These are phyloP conservation scores for Ectropis crepuscularia DNA, from an alignment of 2,888 invertebrate species.

Conservation along the genomic window DNA sequence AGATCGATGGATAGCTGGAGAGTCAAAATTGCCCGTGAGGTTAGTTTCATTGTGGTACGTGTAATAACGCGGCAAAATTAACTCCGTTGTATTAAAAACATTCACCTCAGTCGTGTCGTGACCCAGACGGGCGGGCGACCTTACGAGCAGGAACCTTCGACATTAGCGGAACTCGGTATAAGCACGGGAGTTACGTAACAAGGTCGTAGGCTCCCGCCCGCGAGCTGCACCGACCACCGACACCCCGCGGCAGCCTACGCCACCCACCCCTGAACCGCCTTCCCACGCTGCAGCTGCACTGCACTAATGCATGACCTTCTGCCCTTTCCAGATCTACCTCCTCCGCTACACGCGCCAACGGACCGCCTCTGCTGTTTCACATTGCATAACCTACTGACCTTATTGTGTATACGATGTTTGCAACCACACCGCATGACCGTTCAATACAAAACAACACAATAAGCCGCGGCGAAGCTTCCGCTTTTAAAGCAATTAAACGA, in stretches of 20 bases:
- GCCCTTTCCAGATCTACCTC: conserved; percentile 60
- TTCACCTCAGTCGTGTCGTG: conserved; percentile 51
- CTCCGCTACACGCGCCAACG: conserved; percentile 34
- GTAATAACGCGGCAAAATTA: conserved; percentile 18
- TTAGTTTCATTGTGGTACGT: conserved; percentile 14
- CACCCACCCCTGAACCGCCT: conserved; percentile 48
- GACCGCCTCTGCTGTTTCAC: conserved; percentile 29
- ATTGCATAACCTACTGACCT: conserved; percentile 38
- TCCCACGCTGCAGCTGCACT: conserved; percentile 63
- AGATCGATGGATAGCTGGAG: neutral
- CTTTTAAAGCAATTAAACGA: conserved; percentile 6
- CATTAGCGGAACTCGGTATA: conserved; percentile 65
- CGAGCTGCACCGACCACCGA: conserved; percentile 52
- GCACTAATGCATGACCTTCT: conserved; percentile 65
- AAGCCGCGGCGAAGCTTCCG: conserved; percentile 13
- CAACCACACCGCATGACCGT: conserved; percentile 10
- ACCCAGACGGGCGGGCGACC: conserved; percentile 68
- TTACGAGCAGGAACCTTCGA: conserved; percentile 75
- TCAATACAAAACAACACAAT: conserved; percentile 7
- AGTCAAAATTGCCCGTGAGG: conserved; percentile 3
- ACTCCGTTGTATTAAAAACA: conserved; percentile 39
- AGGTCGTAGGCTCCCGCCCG: conserved; percentile 43
- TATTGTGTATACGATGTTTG: conserved; percentile 26
- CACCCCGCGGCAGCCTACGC: conserved; percentile 54
- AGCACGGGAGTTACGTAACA: conserved; percentile 58